A percentile compares a stretch with the other conserved stretches of the same genome.
Conservation (phyloP, 92 coral and sea anemone genomes). For the Micromussa lordhowensis region DNA sequence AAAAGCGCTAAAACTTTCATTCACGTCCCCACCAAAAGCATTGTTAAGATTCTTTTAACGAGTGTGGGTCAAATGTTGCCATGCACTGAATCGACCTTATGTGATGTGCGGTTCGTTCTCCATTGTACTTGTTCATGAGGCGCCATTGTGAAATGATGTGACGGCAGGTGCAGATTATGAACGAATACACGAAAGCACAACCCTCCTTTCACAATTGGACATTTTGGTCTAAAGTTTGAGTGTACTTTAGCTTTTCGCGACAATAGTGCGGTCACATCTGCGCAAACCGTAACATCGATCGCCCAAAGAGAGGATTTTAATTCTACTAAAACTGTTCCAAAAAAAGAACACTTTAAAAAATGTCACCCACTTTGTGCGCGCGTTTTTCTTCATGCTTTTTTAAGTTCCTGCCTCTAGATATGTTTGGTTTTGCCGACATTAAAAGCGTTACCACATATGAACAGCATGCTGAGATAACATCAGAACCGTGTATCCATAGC, state of each 20-base stretch:
- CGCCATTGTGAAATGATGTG: not conserved
- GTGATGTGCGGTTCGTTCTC: slow-evolving; percentile 5
- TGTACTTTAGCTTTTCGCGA: not conserved
- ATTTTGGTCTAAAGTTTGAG: not conserved
- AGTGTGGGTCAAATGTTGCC: not conserved
- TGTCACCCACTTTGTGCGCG: not conserved
- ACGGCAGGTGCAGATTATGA: slow-evolving; percentile 6
- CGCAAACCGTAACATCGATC: not conserved
- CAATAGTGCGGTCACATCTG: not conserved
- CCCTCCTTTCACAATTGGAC: not conserved
- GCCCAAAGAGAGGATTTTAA: too few species aligned
- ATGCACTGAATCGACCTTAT: not conserved
- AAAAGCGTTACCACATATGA: slow-evolving; percentile 16
- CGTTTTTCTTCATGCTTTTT: not conserved
- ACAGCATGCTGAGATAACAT: slow-evolving; percentile 15
- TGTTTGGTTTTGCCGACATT: not conserved
- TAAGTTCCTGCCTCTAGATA: not conserved
- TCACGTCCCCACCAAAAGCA: slow-evolving; percentile 3
- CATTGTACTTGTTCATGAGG: slow-evolving; percentile 16
- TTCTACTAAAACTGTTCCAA: too few species aligned
- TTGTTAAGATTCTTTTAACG: not conserved
- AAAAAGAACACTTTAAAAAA: too few species aligned
- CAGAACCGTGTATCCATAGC: slow-evolving; percentile 5
- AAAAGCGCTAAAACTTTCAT: not conserved
- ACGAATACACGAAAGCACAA: slow-evolving; percentile 28